These are phyloP conservation scores for Oligia strigilis DNA, from an alignment of 2,888 invertebrate genomes.

Conservation along the genomic window DNA sequence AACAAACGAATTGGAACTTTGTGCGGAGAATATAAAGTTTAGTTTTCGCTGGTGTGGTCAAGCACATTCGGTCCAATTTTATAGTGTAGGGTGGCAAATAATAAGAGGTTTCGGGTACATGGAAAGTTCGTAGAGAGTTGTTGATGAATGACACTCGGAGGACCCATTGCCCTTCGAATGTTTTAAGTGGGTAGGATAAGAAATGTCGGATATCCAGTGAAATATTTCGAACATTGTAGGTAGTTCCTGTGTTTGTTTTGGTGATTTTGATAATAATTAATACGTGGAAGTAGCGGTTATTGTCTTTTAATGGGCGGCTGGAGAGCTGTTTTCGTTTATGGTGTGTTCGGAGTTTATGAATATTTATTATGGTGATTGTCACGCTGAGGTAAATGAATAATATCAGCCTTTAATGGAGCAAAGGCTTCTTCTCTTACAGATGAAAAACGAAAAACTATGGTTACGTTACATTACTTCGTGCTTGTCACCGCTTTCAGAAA, in stretches of 20 bases:
- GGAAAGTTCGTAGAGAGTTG: slow-evolving; percentile 87
- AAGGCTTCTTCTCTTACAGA: rapidly evolving
- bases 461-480: neutral
- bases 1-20: slow-evolving; percentile 68
- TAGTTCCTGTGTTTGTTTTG: slow-evolving; percentile 71
- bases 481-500: neutral
- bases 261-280: slow-evolving; percentile 76
- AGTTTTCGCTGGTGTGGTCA: slow-evolving; percentile 54
- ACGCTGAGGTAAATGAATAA: neutral
- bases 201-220: slow-evolving; percentile 88
- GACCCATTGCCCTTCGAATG: slow-evolving; percentile 90
- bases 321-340: slow-evolving; percentile 69
- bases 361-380: slow-evolving; percentile 35
- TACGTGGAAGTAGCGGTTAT: slow-evolving; percentile 75
- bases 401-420: neutral
- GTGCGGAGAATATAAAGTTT: slow-evolving; percentile 59
- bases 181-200: slow-evolving; percentile 90
- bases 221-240: slow-evolving; percentile 80
- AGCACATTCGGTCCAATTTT: slow-evolving; percentile 87
- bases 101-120: slow-evolving; percentile 87
- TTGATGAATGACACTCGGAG: slow-evolving; percentile 90
- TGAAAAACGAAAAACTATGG: neutral
- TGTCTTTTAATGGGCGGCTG: slow-evolving; percentile 67
- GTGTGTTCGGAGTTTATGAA: slow-evolving; percentile 13
- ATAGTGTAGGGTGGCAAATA: slow-evolving; percentile 89